These are phyloP conservation scores for Anguilla japonica DNA, from an alignment of 2,113 vertebrate species.

Conservation along the genomic window DNA sequence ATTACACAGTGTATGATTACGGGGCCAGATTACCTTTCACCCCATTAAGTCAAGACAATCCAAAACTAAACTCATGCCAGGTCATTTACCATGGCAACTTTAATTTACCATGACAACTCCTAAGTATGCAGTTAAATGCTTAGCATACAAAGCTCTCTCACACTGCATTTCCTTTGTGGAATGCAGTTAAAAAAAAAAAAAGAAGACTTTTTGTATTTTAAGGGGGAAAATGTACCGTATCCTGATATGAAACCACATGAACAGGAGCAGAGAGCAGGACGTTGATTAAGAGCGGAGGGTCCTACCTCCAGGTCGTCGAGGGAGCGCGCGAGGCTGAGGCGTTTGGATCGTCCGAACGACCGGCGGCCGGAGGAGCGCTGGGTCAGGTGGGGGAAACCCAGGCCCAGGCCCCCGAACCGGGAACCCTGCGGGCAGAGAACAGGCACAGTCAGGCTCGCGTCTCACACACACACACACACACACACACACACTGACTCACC, in stretches of 20 bases:
- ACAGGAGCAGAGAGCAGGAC: neutral
- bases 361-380: slow-evolving; percentile 76
- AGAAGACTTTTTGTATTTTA: too few relatives aligned
- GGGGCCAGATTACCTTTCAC: too few relatives aligned
- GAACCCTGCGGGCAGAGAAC: slow-evolving; percentile 66
- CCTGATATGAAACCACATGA: too few relatives aligned
- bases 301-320: slow-evolving; percentile 91
- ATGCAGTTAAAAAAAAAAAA: too few relatives aligned
- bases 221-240: neutral
- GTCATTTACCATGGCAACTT: too few relatives aligned
- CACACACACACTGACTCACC: too few relatives aligned
- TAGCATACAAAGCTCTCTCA: neutral
- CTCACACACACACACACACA: neutral
- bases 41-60: too few relatives aligned
- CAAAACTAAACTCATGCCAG: too few relatives aligned
- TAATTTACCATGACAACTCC: too few relatives aligned
- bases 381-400: slow-evolving; percentile 58
- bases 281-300: neutral
- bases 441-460: slow-evolving; percentile 17
- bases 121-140: neutral
- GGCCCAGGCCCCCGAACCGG: slow-evolving; percentile 71
- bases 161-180: neutral
- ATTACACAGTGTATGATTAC: too few relatives aligned
- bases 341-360: slow-evolving; percentile 72
- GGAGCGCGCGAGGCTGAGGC: slow-evolving; percentile 85